phyloP scores from a whole-genome alignment of 2,888 invertebrate genomes.

The Drosophila cognata region DNA sequence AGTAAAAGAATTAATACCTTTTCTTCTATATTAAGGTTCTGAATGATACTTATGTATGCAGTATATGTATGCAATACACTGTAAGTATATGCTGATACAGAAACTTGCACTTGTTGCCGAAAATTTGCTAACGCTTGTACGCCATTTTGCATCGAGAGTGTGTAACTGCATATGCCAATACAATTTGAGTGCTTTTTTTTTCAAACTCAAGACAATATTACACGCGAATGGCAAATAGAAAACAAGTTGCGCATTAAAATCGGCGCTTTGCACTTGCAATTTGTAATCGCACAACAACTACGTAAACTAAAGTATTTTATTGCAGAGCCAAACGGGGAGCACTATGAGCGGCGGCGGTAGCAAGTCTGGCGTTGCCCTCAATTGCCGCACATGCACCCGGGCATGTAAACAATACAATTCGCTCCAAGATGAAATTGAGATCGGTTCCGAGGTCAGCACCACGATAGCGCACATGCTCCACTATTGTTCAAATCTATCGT shows the following conservation, averaged over 20 bases:
- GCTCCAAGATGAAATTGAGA: slow-evolving; percentile 80
- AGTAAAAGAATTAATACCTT: background rate
- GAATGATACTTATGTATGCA: too few species aligned
- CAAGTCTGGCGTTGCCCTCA: slow-evolving; percentile 68
- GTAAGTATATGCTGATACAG: too few species aligned
- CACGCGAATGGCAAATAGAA: slow-evolving; percentile 58
- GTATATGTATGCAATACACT: too few species aligned
- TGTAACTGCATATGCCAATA: slow-evolving; percentile 50
- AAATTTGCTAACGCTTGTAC: background rate
- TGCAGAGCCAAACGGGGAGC: background rate
- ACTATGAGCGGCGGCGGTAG: slow-evolving; percentile 23
- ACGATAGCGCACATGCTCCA: slow-evolving; percentile 81
- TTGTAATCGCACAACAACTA: slow-evolving; percentile 26
- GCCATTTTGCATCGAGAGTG: slow-evolving; percentile 55
- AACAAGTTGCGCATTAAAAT: slow-evolving; percentile 65
- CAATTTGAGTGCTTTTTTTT: slow-evolving; percentile 30
- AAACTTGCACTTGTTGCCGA: too few species aligned
- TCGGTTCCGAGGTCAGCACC: slow-evolving; percentile 78
- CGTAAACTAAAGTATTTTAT: background rate
- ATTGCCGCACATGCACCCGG: slow-evolving; percentile 82
- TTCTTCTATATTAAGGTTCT: too few species aligned
- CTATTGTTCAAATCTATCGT: slow-evolving; percentile 74
- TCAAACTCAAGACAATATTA: slow-evolving; percentile 13
- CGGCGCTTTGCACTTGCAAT: slow-evolving; percentile 38
- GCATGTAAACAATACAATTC: slow-evolving; percentile 82